A percentile compares a stretch with the other conserved stretches of the same genome.
Conservation (phyloP, 2,888 invertebrate genomes). For the Cryptocephalus primarius region DNA sequence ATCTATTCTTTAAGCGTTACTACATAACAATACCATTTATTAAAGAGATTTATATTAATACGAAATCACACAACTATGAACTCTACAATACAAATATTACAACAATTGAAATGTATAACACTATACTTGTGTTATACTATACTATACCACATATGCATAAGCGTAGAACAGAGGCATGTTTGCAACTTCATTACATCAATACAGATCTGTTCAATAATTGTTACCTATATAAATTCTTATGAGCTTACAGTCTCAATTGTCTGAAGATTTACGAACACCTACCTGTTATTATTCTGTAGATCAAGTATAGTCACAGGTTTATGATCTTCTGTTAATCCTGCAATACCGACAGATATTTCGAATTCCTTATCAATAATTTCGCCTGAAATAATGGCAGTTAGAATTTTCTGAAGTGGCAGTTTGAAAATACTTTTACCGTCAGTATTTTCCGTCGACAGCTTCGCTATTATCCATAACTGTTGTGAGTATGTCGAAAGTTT, state of each 20-base stretch:
- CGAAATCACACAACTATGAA: too few species aligned
- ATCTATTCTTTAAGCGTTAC: too few species aligned
- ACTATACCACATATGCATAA: too few species aligned
- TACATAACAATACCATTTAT: too few species aligned
- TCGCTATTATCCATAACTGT: slow-evolving; percentile 87
- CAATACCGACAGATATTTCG: slow-evolving; percentile 72
- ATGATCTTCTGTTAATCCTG: slow-evolving; percentile 68
- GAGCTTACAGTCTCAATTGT: not conserved
- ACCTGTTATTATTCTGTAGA: slow-evolving; percentile 63
- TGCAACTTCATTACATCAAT: too few species aligned
- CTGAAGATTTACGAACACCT: slow-evolving; percentile 11
- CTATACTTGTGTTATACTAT: too few species aligned
- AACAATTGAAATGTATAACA: too few species aligned
- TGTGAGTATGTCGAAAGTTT: slow-evolving; percentile 80
- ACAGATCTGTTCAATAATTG: too few species aligned
- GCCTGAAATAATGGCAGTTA: slow-evolving; percentile 47
- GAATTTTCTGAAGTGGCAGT: too few species aligned
- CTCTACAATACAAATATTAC: too few species aligned
- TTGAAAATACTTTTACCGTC: slow-evolving; percentile 51
- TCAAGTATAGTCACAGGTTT: slow-evolving; percentile 56
- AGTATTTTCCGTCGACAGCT: slow-evolving; percentile 69
- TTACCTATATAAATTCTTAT: not conserved
- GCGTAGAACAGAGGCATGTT: too few species aligned
- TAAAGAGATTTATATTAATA: too few species aligned
- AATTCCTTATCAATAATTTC: slow-evolving; percentile 86